Base-by-base conservation (phyloP, 2,113 vertebrate species). In the Callopanchax toddi region DNA sequence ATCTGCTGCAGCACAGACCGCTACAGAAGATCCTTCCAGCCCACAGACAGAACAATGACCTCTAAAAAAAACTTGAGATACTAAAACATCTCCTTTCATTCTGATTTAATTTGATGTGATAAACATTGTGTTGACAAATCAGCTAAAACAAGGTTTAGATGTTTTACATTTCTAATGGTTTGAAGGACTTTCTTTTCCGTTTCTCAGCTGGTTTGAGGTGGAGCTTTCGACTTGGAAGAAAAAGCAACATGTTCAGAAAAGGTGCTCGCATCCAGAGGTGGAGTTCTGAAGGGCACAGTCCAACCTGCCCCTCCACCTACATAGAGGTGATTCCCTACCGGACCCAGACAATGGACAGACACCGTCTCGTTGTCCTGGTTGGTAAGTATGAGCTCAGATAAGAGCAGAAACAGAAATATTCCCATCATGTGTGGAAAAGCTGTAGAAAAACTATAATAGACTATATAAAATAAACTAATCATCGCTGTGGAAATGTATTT, bases 211-310 rank as follows among this genome's bases (percentile, higher is more conserved):
- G 95, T 67, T 93, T 96, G 79, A 93, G 96, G 80, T 94, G 93
- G 90, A 98, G 96, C 86, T 99, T 97, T 78, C 93, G 95, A 61
- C 92, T 97, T 44, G 95, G 96, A 82, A 93, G 92, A 84, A 96
- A 93, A 88, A 92, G 95, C 79, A 93, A 87, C 83, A 16, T 34
- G 67, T 57, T 40, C 50, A 93, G 87, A 84, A 94, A 94, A 71
- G 94, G 91, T 34, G 93, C 80, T 91, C 90, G 25, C 87, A 92
- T 93, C 50, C 93, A 94, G 70, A 93, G 94, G 86, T 95, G 93
- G 90, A 95, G 91, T 79, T 89, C 92, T 3, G 92, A 93, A 61
- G 89, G 92, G 12, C 92, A 93, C 0, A 82, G 93, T 18, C 91
- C 90, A 16, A 74, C 70, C 3, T 25, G 34, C 13, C 64, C 80